Evolutionary conservation across 2,888 invertebrate genomes (phyloP).

Genomic region (Oscheius sp.): DNA sequence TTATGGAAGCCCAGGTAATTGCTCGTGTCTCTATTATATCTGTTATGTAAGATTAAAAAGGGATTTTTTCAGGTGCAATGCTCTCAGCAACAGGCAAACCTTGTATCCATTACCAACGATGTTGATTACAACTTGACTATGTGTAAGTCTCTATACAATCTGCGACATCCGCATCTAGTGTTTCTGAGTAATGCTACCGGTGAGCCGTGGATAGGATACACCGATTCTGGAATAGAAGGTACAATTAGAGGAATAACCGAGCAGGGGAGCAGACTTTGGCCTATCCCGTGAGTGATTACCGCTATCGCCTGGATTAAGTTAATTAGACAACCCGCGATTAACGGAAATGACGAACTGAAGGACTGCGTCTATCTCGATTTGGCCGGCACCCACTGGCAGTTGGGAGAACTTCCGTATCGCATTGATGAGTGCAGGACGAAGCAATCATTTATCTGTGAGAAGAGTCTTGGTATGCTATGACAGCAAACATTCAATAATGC

Average conservation of each 20-base stretch:
- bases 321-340: slow-evolving; percentile 37
- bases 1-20: slow-evolving; percentile 30
- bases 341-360: slow-evolving; percentile 34
- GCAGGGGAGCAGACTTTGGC: slow-evolving; percentile 20
- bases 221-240: slow-evolving; percentile 46
- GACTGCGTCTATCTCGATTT: slow-evolving; percentile 44
- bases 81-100: slow-evolving; percentile 30
- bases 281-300: slow-evolving; percentile 7
- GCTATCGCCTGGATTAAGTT: background rate
- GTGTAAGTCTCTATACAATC: background rate
- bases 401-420: slow-evolving; percentile 35
- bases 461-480: slow-evolving; percentile 29
- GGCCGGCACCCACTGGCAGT: slow-evolving; percentile 28
- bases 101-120: slow-evolving; percentile 21
- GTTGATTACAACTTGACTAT: slow-evolving; percentile 21
- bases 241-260: slow-evolving; percentile 30
- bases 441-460: slow-evolving; percentile 41
- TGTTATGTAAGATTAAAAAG: background rate
- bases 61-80: slow-evolving; percentile 28
- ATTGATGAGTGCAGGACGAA: slow-evolving; percentile 32
- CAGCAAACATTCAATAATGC: background rate
- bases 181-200: slow-evolving; percentile 14
- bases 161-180: background rate
- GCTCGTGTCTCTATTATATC: background rate
- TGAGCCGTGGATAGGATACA: slow-evolving; percentile 51